Base-by-base conservation (phyloP, 2,888 invertebrate species). In the Eupithecia abbreviata region DNA sequence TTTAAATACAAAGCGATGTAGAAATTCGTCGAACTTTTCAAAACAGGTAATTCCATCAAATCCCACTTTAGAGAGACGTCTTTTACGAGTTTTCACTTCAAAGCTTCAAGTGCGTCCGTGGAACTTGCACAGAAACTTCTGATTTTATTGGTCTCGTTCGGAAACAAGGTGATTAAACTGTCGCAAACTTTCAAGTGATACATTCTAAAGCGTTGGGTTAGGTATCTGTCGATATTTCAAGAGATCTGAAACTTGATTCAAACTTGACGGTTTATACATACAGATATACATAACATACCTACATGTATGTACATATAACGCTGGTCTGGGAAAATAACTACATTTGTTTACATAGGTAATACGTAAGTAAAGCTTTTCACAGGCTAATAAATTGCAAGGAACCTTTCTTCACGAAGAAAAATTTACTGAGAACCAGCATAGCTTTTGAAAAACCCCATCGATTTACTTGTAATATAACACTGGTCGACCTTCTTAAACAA, bases 81-180 rank as follows among this genome's bases (percentile, higher is more conserved):
- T 2, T 69, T 69, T 62, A 49, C 66, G 72, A 62, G 69, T 69
- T 71, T 13, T 71, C 30, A 58, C 41, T 45, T 55, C 71, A 72
- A 76, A 70, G 71, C 47, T 70, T 55, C 65, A 51, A 30, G 43
- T 76, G n/a, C 69, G 47, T 70, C 49, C 18, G 74, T 76, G 47
- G 73, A 76, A 75, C 75, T 72, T 77, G 43, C 51, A 67, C 72
- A 74, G 58, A 58, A 74, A 70, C 73, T 41, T 42, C 70, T 47
- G 69, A 47, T 78, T 77, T 77, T 77, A 80, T 77, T 77, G 68
- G 71, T 58, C 71, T 55, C 65, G 73, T 68, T 78, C 73, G 72
- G 75, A 68, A 74, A 75, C 78, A 74, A 78, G 70, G 73, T 75
- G 80, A 79, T 81, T 81, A 80, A 74, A 74, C 67, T 77, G 76